Conservation (phyloP, 2,888 invertebrate genomes). For the Notocelia uddmanniana region DNA sequence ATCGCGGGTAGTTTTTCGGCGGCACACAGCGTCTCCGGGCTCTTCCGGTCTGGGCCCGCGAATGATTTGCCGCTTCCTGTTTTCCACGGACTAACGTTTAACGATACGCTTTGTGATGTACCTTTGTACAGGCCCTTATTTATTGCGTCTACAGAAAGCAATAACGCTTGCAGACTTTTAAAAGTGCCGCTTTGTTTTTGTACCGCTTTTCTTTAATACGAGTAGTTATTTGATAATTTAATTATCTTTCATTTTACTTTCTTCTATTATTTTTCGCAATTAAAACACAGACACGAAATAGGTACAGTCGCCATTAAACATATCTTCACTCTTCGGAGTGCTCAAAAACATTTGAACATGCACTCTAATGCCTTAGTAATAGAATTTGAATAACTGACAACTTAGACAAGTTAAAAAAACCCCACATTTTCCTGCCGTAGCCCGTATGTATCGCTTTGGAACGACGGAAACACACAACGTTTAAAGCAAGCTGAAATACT, state of each 20-base stretch:
- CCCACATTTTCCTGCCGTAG: no score
- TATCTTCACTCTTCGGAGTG: no score
- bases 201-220: constrained; percentile 2
- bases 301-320: no score
- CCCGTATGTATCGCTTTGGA: no score
- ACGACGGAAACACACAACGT: no score
- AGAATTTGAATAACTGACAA: no score
- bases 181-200: constrained; percentile 14
- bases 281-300: background rate
- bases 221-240: background rate
- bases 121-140: constrained; percentile 46
- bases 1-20: constrained; percentile 49
- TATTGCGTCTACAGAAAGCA: constrained; percentile 45
- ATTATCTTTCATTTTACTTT: background rate
- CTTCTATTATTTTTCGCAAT: background rate
- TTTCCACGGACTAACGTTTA: constrained; percentile 46
- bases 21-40: constrained; percentile 49
- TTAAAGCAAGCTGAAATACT: no score
- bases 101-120: constrained; percentile 46
- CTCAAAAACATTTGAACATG: no score
- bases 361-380: no score
- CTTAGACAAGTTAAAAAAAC: no score
- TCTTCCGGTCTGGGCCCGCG: constrained; percentile 47
- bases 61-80: constrained; percentile 52
- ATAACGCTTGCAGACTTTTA: constrained; percentile 32